Percentiles rank a stretch among this genome's conserved stretches.
Conservation (phyloP, 2,797 vertebrate species). For the Silurus aristotelis region DNA sequence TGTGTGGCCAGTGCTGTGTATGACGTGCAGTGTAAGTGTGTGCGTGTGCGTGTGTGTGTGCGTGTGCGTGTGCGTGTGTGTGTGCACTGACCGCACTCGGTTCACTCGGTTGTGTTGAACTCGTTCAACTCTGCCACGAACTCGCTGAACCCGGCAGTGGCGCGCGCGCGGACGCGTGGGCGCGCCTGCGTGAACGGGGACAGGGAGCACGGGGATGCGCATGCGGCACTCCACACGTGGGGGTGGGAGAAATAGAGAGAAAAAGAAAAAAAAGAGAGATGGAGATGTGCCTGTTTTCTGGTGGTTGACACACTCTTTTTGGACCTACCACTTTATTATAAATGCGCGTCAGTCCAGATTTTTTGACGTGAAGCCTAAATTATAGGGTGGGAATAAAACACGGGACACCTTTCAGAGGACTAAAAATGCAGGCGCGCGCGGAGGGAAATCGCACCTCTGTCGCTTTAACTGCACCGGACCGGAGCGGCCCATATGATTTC, state of each 20-base stretch:
- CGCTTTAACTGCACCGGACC: conserved; percentile 69
- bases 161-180: not conserved
- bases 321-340: not conserved
- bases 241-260: no score
- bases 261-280: not conserved
- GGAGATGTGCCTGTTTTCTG: no score
- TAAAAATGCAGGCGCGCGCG: not conserved
- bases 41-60: no score
- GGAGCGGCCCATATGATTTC: conserved; percentile 69
- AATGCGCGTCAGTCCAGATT: not conserved
- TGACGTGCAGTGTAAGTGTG: no score
- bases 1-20: not conserved
- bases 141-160: conserved; percentile 50
- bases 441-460: conserved; percentile 58
- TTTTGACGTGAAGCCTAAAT: no score
- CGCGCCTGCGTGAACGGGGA: not conserved
- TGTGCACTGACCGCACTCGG: not conserved
- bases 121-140: conserved; percentile 53
- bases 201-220: no score
- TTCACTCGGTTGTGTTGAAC: conserved; percentile 48
- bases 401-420: not conserved
- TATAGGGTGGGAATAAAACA: not conserved
- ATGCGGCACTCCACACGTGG: no score
- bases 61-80: not conserved
- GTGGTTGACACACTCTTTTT: no score